Evolutionary conservation across 2,888 invertebrate genomes (phyloP).

Genomic region (Hemicrepidius hirtus): DNA sequence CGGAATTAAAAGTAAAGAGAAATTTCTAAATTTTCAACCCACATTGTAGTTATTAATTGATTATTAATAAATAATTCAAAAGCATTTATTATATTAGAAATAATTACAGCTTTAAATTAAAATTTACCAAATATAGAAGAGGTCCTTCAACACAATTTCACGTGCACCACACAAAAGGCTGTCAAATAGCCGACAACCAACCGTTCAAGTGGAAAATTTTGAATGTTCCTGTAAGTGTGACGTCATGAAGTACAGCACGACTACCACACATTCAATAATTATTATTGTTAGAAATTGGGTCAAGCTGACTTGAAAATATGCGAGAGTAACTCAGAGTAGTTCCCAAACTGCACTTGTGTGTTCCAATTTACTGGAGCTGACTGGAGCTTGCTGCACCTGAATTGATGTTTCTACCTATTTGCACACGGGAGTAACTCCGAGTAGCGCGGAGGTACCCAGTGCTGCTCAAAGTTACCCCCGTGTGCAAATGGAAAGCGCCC

Average conservation of each 20-base stretch:
- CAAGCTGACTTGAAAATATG: no score
- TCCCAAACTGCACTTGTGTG: no score
- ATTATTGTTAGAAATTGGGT: not conserved
- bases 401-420: no score
- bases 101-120: not conserved
- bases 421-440: no score
- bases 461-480: no score
- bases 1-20: not conserved
- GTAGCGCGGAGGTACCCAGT: no score
- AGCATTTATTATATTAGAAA: not conserved
- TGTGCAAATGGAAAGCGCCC: no score
- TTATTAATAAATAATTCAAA: no score
- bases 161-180: slow-evolving; percentile 37
- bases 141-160: slow-evolving; percentile 25
- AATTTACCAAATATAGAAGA: slow-evolving; percentile 25
- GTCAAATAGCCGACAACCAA: slow-evolving; percentile 5
- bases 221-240: slow-evolving; percentile 20
- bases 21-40: not conserved
- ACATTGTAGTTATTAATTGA: no score
- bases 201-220: slow-evolving; percentile 35
- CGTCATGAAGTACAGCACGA: slow-evolving; percentile 5
- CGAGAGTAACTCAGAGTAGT: no score
- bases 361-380: no score
- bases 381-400: no score
- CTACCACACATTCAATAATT: slow-evolving; percentile 8